Base-by-base conservation (phyloP, 2,888 invertebrate species). In the Resseliella maxima region DNA sequence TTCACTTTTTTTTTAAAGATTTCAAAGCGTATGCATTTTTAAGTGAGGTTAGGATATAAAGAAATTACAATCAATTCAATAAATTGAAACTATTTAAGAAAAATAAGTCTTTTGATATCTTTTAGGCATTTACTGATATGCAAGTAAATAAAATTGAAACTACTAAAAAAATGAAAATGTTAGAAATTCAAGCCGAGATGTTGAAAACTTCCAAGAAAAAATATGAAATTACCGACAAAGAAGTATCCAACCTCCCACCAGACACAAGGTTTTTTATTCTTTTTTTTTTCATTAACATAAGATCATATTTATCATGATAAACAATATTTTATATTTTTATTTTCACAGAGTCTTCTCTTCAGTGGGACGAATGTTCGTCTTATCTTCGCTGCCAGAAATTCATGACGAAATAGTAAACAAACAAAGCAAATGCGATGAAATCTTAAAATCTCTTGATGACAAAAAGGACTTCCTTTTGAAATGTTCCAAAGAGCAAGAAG, bases 91-190 rank as follows among this genome's bases (percentile, higher is more conserved):
- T n/a, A n/a, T n/a, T n/a, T n/a, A n/a, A n/a, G n/a, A n/a, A 41
- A 41, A 41, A 41, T 41, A 50, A 8, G 18, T 50, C 18, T 50
- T 46, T 10, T n/a, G n/a, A n/a, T 18, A 54, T 54, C 36, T 46
- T 59, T 36, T 81, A 94, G 94, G 96, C 96, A 10, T 96, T 97
- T 89, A 92, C 94, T 86, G 96, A 96, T 89, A 92, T 96, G 88
- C 96, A 96, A 89, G 93, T 94, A 81, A 96, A 96, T 90, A 94
- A 95, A 92, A 92, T 95, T 87, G 95, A 95, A 88, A 95, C 96
- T 0, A 93, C 93, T 46, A 95, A 95, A 89, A 95, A 96, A 90
- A 91, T 96, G 86, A 94, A 94, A 89, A 91, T 96, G 89, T 93
- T 95, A 0, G 96, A 96, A 90, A 91, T 94, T 72, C 95, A 95